These are phyloP conservation scores for Formica exsecta DNA, from an alignment of 1,140 invertebrate species.

Conservation along the genomic window DNA sequence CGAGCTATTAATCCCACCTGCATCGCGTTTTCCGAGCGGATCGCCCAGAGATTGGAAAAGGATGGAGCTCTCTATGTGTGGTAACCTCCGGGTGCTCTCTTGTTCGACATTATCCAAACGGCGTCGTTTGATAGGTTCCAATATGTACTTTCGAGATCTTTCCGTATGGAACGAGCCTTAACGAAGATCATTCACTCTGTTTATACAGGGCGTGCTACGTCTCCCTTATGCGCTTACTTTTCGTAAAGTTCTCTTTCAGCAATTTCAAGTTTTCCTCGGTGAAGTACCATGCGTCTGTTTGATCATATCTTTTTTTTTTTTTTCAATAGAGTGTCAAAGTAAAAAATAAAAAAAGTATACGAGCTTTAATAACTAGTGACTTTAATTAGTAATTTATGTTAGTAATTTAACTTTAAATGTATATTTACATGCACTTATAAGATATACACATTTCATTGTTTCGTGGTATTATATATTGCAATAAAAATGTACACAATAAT, in stretches of 20 bases:
- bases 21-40: slow-evolving; percentile 24
- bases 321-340: not conserved
- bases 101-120: slow-evolving; percentile 29
- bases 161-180: slow-evolving; percentile 29
- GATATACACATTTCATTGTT: no score
- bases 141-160: slow-evolving; percentile 46
- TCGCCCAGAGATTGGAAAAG: no score
- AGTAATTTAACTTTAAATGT: not conserved
- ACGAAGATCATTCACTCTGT: slow-evolving; percentile 53
- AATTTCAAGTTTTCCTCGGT: slow-evolving; percentile 12
- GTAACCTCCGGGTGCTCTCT: not conserved
- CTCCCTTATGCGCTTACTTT: not conserved
- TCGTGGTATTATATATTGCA: no score
- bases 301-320: not conserved
- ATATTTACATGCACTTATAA: not conserved
- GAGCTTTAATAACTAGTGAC: no score
- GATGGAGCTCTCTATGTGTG: not conserved
- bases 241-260: slow-evolving; percentile 40
- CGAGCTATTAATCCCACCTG: slow-evolving; percentile 54
- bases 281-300: not conserved
- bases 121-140: slow-evolving; percentile 46
- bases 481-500: no score
- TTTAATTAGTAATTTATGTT: no score
- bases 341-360: not conserved
- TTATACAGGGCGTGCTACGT: slow-evolving; percentile 29